Conservation (phyloP, 2,888 invertebrate species). For the Dynastes grantii region DNA sequence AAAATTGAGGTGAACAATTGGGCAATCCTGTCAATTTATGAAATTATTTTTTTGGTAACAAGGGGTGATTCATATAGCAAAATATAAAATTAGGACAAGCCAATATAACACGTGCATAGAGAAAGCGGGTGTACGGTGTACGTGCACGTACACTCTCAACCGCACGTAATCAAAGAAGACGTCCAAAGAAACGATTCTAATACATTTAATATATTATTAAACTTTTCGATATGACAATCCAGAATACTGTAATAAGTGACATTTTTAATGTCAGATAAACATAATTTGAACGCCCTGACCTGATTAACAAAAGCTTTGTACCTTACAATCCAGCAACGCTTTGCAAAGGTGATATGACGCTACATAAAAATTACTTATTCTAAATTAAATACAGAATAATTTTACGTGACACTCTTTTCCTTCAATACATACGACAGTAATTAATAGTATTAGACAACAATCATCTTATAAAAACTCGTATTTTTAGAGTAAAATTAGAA, state of each 20-base stretch:
- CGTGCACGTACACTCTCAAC: conserved; percentile 54
- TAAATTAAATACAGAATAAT: conserved; percentile 66
- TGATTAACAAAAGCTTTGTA: conserved; percentile 59
- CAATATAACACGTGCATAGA: conserved; percentile 57
- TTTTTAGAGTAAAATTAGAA: conserved; percentile 64
- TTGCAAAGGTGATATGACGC: conserved; percentile 65
- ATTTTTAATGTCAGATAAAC: conserved; percentile 19
- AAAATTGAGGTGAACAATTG: not conserved
- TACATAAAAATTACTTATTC: conserved; percentile 63
- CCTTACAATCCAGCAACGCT: conserved; percentile 54
- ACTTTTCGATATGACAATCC: conserved; percentile 14
- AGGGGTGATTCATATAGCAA: conserved; percentile 44
- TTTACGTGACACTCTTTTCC: conserved; percentile 64
- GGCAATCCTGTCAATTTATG: not conserved
- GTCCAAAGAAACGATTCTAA: conserved; percentile 11
- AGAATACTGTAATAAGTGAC: not conserved
- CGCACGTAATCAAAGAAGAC: conserved; percentile 45
- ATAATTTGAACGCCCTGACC: conserved; percentile 60
- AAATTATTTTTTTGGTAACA: conserved; percentile 14
- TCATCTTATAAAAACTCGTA: conserved; percentile 63
- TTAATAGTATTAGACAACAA: conserved; percentile 54
- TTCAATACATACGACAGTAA: conserved; percentile 52
- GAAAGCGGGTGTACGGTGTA: conserved; percentile 59
- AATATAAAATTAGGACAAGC: conserved; percentile 50
- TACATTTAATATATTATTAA: not conserved